Conservation (phyloP, 2,797 vertebrate species). For the Gymnoscopelus microlampas region DNA sequence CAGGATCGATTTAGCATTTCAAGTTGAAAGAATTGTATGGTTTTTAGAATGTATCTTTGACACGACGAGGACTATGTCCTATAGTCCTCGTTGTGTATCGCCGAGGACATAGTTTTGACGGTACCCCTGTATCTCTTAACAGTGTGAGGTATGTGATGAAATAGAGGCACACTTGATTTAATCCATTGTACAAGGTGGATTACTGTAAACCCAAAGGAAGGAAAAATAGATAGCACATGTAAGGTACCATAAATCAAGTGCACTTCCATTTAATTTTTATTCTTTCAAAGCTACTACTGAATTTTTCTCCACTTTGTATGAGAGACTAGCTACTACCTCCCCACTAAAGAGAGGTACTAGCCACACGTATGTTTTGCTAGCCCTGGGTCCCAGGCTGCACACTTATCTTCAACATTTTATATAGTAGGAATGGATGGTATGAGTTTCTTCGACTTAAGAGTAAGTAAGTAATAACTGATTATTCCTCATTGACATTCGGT, state of each 20-base stretch:
- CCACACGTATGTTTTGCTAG: conserved; percentile 29
- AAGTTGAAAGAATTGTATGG: conserved; percentile 19
- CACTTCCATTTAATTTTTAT: conserved; percentile 16
- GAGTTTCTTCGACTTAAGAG: neutral
- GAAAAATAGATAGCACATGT: conserved; percentile 22
- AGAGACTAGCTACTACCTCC: neutral
- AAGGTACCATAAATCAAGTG: conserved; percentile 40
- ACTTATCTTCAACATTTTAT: neutral
- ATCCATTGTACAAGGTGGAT: conserved; percentile 5
- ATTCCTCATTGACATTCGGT: conserved; percentile 1
- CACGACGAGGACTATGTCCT: neutral
- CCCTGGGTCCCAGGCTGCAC: no score
- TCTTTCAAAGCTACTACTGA: conserved; percentile 3
- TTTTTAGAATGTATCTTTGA: conserved; percentile 3
- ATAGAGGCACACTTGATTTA: conserved; percentile 11
- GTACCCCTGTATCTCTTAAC: conserved; percentile 23
- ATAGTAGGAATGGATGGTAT: neutral
- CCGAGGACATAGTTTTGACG: neutral
- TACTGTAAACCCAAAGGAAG: conserved; percentile 28
- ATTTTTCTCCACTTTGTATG: conserved; percentile 7
- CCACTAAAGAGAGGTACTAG: conserved; percentile 9
- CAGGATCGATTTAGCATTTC: conserved; percentile 9
- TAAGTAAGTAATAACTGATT: conserved; percentile 4
- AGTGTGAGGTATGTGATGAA: conserved; percentile 18
- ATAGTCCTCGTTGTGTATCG: no score